Evolutionary conservation across 2,113 vertebrate species (phyloP).

Genomic region (Ailurus styani): DNA sequence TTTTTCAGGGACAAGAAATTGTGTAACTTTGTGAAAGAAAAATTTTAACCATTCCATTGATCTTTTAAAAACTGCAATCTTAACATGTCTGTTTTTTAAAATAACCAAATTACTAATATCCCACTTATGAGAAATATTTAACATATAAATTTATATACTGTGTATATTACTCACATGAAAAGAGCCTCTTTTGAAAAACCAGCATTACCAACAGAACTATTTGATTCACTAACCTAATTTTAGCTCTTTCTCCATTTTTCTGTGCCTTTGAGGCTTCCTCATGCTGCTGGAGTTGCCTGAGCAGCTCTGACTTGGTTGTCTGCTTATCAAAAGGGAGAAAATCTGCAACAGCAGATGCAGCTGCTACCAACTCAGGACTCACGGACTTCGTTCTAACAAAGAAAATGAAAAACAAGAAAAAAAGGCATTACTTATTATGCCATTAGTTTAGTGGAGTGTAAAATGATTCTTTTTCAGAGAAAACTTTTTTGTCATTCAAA

Average conservation of each 20-base stretch:
- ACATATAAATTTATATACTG: not conserved
- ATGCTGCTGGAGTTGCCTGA: conserved; percentile 86
- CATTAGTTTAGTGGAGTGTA: not conserved
- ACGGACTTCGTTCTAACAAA: conserved; percentile 68
- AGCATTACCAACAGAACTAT: not conserved
- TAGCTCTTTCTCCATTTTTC: conserved; percentile 62
- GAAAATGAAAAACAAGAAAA: not conserved
- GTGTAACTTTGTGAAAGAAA: not conserved
- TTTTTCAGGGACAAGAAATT: not conserved
- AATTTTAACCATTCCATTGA: not conserved
- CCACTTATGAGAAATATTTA: not conserved
- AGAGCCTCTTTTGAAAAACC: not conserved
- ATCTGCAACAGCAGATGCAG: conserved; percentile 89
- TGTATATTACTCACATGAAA: not conserved
- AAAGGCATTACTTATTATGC: not conserved
- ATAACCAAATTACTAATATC: not conserved
- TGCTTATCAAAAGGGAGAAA: conserved; percentile 82
- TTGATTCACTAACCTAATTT: conserved; percentile 83
- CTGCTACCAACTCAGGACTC: conserved; percentile 85
- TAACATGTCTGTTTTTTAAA: not conserved
- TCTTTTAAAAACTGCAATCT: not conserved
- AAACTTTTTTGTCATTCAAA: not conserved
- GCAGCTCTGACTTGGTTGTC: conserved; percentile 88
- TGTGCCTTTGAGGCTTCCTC: conserved; percentile 82
- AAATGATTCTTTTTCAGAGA: not conserved